A percentile compares a stretch with the other conserved stretches of the same genome.
These are phyloP conservation scores for Andrena chrysosceles DNA, from an alignment of 2,888 invertebrate species.

Conservation along the genomic window DNA sequence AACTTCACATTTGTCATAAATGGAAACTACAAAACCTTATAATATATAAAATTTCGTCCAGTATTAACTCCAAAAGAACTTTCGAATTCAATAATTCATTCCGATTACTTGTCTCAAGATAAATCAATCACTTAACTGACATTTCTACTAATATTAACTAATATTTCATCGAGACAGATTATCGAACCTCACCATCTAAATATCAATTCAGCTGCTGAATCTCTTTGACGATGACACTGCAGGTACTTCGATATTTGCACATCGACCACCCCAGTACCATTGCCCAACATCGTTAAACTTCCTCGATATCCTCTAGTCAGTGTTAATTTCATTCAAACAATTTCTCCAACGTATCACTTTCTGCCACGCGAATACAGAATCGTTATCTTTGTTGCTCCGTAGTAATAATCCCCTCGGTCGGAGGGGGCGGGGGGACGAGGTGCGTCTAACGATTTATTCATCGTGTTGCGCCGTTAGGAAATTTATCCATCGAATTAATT, in stretches of 20 bases:
- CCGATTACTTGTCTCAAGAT: too few species aligned
- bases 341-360: conserved; percentile 25
- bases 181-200: not conserved
- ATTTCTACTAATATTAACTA: too few species aligned
- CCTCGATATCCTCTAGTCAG: conserved; percentile 10
- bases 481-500: conserved; percentile 56
- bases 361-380: conserved; percentile 29
- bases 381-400: conserved; percentile 36
- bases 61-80: too few species aligned
- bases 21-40: too few species aligned
- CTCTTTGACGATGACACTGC: not conserved
- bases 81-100: too few species aligned
- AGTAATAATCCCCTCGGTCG: conserved; percentile 31
- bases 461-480: conserved; percentile 14
- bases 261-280: conserved; percentile 9
- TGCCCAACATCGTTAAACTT: not conserved
- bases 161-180: too few species aligned
- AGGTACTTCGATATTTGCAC: not conserved
- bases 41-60: too few species aligned
- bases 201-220: not conserved
- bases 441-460: conserved; percentile 41
- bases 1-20: too few species aligned
- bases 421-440: not conserved
- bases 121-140: too few species aligned
- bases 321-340: conserved; percentile 20